A percentile compares a stretch with the other conserved stretches of the same genome.
Evolutionary conservation across 2,113 vertebrate species (phyloP).

Genomic region (Mesoclemmys tuberculata): DNA sequence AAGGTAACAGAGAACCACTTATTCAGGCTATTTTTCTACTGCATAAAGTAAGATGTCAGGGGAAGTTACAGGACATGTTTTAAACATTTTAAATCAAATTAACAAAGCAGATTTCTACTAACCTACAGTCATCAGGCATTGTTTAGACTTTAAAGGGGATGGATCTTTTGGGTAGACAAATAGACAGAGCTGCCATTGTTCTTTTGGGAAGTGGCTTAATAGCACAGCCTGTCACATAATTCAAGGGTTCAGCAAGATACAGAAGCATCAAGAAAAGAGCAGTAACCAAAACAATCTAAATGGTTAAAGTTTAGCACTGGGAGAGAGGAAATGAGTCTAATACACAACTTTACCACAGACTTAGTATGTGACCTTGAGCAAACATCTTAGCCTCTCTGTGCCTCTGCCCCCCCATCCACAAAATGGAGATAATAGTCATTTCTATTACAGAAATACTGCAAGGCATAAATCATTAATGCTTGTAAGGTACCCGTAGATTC

Average conservation of each 20-base stretch:
- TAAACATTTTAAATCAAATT: constrained; percentile 39
- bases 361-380: neutral
- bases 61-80: constrained; percentile 18
- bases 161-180: neutral
- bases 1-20: neutral
- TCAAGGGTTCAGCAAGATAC: neutral
- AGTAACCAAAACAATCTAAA: neutral
- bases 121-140: neutral
- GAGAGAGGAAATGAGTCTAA: neutral
- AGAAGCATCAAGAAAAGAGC: neutral
- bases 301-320: neutral
- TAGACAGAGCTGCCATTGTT: neutral
- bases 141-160: neutral
- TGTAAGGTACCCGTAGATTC: neutral
- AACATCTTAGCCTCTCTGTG: neutral
- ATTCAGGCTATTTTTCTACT: constrained; percentile 21
- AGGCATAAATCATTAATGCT: neutral
- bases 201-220: neutral
- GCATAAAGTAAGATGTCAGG: neutral
- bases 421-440: neutral
- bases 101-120: neutral
- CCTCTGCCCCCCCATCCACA: neutral
- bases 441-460: neutral
- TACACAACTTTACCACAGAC: neutral
- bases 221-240: neutral